Evolutionary conservation across 2,888 invertebrate species (phyloP), one percentile per base, ranked within the genome.

Genomic region (Nomada goodeniana): DNA sequence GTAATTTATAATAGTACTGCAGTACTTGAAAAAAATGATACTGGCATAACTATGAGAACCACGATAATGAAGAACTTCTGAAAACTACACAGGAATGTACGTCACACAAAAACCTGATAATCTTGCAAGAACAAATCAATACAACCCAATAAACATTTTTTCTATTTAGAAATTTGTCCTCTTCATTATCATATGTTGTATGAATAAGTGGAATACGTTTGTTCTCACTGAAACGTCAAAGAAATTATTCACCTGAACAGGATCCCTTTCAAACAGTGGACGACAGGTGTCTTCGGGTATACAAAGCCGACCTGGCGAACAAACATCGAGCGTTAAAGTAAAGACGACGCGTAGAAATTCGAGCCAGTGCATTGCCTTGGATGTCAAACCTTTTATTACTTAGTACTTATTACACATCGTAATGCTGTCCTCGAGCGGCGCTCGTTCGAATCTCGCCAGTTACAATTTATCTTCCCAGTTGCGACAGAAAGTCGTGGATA

Each of bases 401-500:
- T 36, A 36, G 5, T 36, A 36, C 20, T 79, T 42, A 59, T 64
- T 79, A 71, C 55, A 29, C 64, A 15, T 73, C 60, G 59, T 59
- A 70, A 60, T 70, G 47, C 50, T 50, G 47, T 59, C 59, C 50
- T 10, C 23, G 57, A 57, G 10, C 36, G 65, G 20, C 13, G 7
- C 29, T 20, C 29, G 55, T 52, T 71, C 57, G 63, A 71, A 57
- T 63, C 70, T 29, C 47, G 61, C 13, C 47, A 63, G 18, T 5
- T 23, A n/a, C 71, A 23, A 76, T 76, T 76, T 71, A 76, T 76
- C 71, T 47, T 69, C 29, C 15, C 42, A 18, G 61, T 61, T 63
- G 29, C 29, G 47, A 70, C 76, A 63, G 18, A 15, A 55, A n/a
- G 55, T 23, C 13, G 60, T 64, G 65, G 55, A 50, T 23, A 18